These are phyloP conservation scores for Epizoanthus rinbou DNA, from an alignment of 92 coral and sea anemone species.

Conservation along the genomic window DNA sequence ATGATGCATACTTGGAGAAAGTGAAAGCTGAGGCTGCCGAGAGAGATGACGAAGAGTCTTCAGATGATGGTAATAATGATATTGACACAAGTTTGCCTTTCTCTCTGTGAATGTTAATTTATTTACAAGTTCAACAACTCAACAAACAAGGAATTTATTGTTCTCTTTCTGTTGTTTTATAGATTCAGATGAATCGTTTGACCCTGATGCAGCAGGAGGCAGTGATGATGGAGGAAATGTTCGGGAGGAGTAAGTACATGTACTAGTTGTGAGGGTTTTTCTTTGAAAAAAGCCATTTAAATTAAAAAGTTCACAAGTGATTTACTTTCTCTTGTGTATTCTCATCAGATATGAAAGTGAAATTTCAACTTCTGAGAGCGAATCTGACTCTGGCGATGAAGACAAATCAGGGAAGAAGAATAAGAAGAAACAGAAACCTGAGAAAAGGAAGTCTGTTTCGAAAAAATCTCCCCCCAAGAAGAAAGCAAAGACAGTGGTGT, in stretches of 20 bases:
- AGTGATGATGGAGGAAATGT: constrained; percentile 22
- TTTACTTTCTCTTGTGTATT: not conserved
- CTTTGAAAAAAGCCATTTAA: not conserved
- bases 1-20: constrained; percentile 38
- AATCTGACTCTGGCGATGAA: not conserved
- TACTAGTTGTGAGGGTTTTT: not conserved
- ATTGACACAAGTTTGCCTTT: not conserved
- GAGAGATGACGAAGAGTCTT: constrained; percentile 38
- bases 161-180: not conserved
- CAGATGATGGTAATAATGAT: constrained; percentile 21
- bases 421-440: constrained; percentile 40
- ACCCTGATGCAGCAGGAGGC: constrained; percentile 36
- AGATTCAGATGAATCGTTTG: constrained; percentile 43
- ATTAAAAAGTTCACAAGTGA: no score
- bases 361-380: constrained; percentile 29
- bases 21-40: constrained; percentile 45
- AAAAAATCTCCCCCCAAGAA: constrained; percentile 34
- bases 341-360: constrained; percentile 37
- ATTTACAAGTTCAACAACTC: not conserved
- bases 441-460: constrained; percentile 36
- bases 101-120: not conserved
- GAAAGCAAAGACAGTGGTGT: constrained; percentile 20
- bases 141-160: no score
- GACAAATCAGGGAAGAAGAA: constrained; percentile 26
- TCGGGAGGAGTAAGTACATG: constrained; percentile 37